These are phyloP conservation scores for Homalodisca vitripennis DNA, from an alignment of 1,140 invertebrate species.

Conservation along the genomic window DNA sequence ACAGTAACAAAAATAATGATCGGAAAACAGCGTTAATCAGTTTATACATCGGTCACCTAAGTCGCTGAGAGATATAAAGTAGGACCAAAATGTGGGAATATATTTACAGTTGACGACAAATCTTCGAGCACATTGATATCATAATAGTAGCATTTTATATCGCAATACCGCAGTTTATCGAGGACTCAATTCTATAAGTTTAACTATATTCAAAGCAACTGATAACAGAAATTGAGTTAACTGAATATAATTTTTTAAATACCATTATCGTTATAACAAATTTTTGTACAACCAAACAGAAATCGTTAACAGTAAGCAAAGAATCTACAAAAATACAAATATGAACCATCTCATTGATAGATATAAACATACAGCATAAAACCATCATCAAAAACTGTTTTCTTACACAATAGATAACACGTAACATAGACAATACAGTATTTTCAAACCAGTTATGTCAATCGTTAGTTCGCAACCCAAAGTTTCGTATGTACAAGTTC, in stretches of 20 bases:
- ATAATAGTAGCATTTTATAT: not conserved
- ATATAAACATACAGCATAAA: slow-evolving; percentile 20
- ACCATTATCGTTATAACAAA: not conserved
- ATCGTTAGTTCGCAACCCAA: slow-evolving; percentile 1
- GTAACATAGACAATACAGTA: slow-evolving; percentile 16
- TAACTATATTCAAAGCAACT: not conserved
- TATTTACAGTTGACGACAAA: not conserved
- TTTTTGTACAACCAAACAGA: slow-evolving; percentile 4
- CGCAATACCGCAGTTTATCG: too few relatives aligned
- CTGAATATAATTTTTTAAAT: not conserved
- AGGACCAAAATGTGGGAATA: not conserved
- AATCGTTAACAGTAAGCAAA: slow-evolving; percentile 16
- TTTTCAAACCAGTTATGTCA: slow-evolving; percentile 4
- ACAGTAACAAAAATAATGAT: not conserved
- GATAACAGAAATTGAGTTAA: not conserved
- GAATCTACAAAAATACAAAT: slow-evolving; percentile 25
- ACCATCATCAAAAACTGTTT: slow-evolving; percentile 12
- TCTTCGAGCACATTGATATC: not conserved
- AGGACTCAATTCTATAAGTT: too few relatives aligned
- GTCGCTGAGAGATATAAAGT: not conserved
- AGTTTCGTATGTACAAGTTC: slow-evolving; percentile 15
- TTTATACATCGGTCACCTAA: not conserved
- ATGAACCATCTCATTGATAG: slow-evolving; percentile 15
- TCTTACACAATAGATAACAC: slow-evolving; percentile 26
- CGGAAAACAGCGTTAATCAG: too few relatives aligned